Conservation (phyloP, 1,140 invertebrate species). For the Hyposmocoma kahamanoa region DNA sequence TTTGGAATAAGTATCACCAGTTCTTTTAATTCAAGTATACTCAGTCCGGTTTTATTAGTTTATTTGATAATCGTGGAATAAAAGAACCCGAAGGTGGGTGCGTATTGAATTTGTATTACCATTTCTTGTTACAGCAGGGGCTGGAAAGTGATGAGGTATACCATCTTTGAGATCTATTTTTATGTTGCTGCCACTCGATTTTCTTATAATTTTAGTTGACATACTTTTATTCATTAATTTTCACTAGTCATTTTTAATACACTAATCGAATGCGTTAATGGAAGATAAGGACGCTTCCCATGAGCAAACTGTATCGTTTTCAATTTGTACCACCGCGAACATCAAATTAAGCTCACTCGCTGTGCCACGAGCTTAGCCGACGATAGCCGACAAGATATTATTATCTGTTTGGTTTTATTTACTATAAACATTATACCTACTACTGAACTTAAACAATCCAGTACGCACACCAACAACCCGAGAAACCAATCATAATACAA, state of each 20-base stretch:
- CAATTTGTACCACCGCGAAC: conserved; percentile 39
- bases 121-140: conserved; percentile 85
- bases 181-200: conserved; percentile 71
- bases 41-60: conserved; percentile 32
- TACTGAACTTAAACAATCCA: no score
- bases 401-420: neutral
- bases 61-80: conserved; percentile 29
- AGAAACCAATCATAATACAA: no score
- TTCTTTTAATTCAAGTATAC: conserved; percentile 21
- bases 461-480: no score
- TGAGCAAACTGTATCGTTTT: conserved; percentile 51
- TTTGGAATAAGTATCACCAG: neutral
- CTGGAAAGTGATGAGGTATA: conserved; percentile 91
- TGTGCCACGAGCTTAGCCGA: conserved; percentile 52
- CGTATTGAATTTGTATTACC: conserved; percentile 71
- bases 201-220: conserved; percentile 64
- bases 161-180: conserved; percentile 72
- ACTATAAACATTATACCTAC: no score
- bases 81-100: conserved; percentile 65
- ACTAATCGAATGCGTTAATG: conserved; percentile 65
- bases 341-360: conserved; percentile 47
- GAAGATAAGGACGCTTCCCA: conserved; percentile 66
- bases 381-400: neutral
- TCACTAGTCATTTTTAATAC: conserved; percentile 62
- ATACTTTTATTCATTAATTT: conserved; percentile 58